phyloP scores from a whole-genome alignment of 2,797 vertebrate genomes.

The Neomorphus geoffroyi region DNA sequence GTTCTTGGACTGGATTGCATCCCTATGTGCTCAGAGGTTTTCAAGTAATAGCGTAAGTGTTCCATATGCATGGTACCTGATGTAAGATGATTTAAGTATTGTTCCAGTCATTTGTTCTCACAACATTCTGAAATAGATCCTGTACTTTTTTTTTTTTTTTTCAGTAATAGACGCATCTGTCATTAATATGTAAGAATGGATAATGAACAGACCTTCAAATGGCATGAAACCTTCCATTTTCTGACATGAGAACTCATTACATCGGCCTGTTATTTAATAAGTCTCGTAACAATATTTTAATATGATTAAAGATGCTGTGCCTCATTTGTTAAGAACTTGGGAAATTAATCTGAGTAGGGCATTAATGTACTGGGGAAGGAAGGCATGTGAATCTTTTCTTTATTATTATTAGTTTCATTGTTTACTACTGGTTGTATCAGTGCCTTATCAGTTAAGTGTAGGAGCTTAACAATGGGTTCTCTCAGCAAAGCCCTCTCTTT shows the following conservation, averaged over 20 bases:
- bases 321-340: background rate
- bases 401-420: conserved; percentile 50
- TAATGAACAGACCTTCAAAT: conserved; percentile 11
- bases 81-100: background rate
- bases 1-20: background rate
- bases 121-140: background rate
- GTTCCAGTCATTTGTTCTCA: background rate
- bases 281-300: conserved; percentile 39
- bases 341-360: background rate
- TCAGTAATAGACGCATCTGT: conserved; percentile 20
- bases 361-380: conserved; percentile 14
- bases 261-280: conserved; percentile 1
- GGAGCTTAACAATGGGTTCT: conserved; percentile 22
- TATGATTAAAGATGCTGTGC: conserved; percentile 13
- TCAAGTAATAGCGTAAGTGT: background rate
- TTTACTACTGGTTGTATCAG: conserved; percentile 61
- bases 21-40: background rate
- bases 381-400: conserved; percentile 27
- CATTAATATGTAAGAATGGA: conserved; percentile 12
- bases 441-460: conserved; percentile 57
- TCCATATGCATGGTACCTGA: background rate
- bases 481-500: conserved; percentile 23
- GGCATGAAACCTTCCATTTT: background rate
- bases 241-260: conserved; percentile 12
- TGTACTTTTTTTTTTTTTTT: background rate